phyloP scores from a whole-genome alignment of 2,113 vertebrate genomes.

The Nansenia antarctica region DNA sequence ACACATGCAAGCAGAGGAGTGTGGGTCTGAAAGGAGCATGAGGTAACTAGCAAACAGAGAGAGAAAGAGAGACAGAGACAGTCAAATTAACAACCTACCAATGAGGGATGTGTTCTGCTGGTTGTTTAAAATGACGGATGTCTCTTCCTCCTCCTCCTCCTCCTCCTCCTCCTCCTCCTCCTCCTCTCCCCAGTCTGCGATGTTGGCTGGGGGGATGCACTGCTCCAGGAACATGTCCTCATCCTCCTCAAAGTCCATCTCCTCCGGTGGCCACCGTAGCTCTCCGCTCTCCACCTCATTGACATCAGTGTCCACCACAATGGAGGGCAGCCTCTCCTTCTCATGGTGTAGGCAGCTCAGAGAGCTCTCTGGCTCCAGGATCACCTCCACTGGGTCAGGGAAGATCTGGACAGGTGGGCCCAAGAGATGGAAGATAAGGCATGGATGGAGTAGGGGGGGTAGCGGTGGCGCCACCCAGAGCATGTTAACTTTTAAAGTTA shows the following conservation, averaged over 20 bases:
- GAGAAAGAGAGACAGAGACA: not conserved
- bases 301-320: slow-evolving; percentile 80
- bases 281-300: slow-evolving; percentile 83
- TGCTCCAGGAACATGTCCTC: slow-evolving; percentile 80
- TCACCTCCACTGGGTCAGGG: slow-evolving; percentile 74
- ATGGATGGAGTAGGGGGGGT: too few relatives aligned
- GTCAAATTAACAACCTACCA: slow-evolving; percentile 64
- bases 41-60: not conserved
- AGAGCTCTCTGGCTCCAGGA: slow-evolving; percentile 48
- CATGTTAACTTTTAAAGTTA: too few relatives aligned
- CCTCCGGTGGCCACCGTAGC: slow-evolving; percentile 81
- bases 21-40: not conserved
- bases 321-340: slow-evolving; percentile 80
- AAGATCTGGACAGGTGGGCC: slow-evolving; percentile 69
- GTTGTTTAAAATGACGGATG: slow-evolving; percentile 55
- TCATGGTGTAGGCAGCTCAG: slow-evolving; percentile 47
- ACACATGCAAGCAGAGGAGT: not conserved
- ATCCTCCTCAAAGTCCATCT: slow-evolving; percentile 70
- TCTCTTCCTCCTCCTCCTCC: slow-evolving; percentile 68
- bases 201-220: slow-evolving; percentile 76
- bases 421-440: not conserved
- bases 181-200: slow-evolving; percentile 76
- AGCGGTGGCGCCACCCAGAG: too few relatives aligned
- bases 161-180: slow-evolving; percentile 66
- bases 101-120: slow-evolving; percentile 68